These are phyloP conservation scores for Solea solea DNA, from an alignment of 2,113 vertebrate genomes.

Conservation along the genomic window DNA sequence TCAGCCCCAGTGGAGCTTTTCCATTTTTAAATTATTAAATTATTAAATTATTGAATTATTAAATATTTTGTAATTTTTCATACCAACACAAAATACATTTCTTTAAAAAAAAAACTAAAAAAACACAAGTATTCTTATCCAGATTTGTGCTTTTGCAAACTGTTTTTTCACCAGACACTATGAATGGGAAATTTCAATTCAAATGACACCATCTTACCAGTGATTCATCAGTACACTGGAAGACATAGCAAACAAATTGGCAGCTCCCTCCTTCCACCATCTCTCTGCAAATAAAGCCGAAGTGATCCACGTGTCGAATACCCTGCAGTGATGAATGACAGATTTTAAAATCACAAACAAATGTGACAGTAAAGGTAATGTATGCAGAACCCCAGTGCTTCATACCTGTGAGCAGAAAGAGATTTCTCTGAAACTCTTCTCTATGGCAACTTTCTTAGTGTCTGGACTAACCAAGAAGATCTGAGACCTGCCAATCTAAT, in stretches of 20 bases:
- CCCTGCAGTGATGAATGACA: conserved; percentile 80
- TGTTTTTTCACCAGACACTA: too few relatives aligned
- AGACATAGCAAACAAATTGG: conserved; percentile 96
- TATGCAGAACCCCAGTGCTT: neutral
- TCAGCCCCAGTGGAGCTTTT: too few relatives aligned
- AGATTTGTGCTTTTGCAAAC: too few relatives aligned
- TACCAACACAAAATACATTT: too few relatives aligned
- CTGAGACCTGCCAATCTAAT: conserved; percentile 93
- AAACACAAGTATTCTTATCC: too few relatives aligned
- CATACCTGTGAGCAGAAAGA: conserved; percentile 99
- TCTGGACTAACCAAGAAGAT: conserved; percentile 98
- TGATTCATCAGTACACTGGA: conserved; percentile 94
- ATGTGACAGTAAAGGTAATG: neutral
- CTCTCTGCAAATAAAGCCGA: conserved; percentile 98
- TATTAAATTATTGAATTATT: too few relatives aligned
- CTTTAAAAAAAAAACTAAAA: too few relatives aligned
- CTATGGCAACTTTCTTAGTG: conserved; percentile 95
- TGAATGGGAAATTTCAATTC: too few relatives aligned
- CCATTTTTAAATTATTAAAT: too few relatives aligned
- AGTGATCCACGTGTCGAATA: conserved; percentile 96
- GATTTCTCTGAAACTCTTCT: conserved; percentile 98
- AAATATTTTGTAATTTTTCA: too few relatives aligned
- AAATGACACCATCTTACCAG: conserved; percentile 84
- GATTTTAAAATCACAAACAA: neutral
- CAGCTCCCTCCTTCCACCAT: conserved; percentile 87